Evolutionary conservation across 2,113 vertebrate genomes (phyloP), one percentile per base, ranked within the genome.

Genomic region (Saimiri boliviensis): DNA sequence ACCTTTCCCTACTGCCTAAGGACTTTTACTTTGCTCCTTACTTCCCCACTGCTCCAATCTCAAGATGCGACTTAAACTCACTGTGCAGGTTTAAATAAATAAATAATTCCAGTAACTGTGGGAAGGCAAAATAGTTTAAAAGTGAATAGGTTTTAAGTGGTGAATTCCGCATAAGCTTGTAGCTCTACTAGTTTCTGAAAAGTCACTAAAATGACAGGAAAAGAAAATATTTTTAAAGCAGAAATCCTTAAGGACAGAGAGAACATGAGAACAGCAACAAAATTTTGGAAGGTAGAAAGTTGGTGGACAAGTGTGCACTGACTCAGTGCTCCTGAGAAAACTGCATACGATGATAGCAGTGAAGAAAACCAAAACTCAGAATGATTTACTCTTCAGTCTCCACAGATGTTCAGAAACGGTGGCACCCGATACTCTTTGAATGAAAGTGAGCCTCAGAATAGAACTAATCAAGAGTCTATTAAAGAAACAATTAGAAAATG

Each of bases 1-100:
- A 96, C 82, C 77, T 96, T 95, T 95, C 52, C 66, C 77, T 95
- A 37, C 71, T 81, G 71, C 88, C 37, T 35, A 85, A 40, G n/a
- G 40, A 89, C 35, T 86, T 94, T n/a, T 4, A 68, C 60, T 93
- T 96, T 71, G 70, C 25, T 83, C 71, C 70, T 92, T 80, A 32
- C 49, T 71, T 82, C 49, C 80, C 17, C 42, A 77, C 66, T 58
- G 70, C 12, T 91, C 52, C 63, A 86, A 89, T 76, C 11, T 92
- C 93, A 93, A 86, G 42, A 80, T 68, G 17, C 42, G 40, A 58
- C 40, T 87, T 32, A 84, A 95, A 88, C n/a, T 37, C 47, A 77
- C 14, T 25, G 17, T 6, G 7, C 11, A 12, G 35, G 4, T 73
- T 91, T 95, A 96, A 77, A 88, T 87, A 60, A 93, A 85, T 70